These are phyloP conservation scores for Melanostoma scalare DNA, from an alignment of 2,888 invertebrate species.

Conservation along the genomic window DNA sequence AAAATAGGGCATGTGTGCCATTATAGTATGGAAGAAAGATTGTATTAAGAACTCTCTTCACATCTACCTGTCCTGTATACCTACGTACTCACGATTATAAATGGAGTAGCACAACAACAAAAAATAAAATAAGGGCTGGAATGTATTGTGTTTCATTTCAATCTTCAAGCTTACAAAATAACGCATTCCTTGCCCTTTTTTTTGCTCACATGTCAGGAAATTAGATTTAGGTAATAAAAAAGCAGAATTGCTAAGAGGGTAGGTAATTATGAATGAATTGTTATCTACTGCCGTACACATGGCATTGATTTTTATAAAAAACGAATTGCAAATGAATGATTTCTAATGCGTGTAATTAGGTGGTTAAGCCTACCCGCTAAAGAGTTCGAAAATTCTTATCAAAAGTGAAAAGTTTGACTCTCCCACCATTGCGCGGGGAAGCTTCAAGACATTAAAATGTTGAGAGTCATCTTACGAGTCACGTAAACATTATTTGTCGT, in stretches of 20 bases:
- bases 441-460: no score
- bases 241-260: slow-evolving; percentile 28
- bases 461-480: no score
- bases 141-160: slow-evolving; percentile 44
- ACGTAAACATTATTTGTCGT: no score
- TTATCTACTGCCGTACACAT: slow-evolving; percentile 5
- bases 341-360: no score
- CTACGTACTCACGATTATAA: slow-evolving; percentile 36
- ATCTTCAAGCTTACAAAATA: slow-evolving; percentile 30
- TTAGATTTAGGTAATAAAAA: slow-evolving; percentile 52
- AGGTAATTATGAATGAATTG: not conserved
- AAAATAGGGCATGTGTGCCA: slow-evolving; percentile 46
- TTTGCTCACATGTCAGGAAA: slow-evolving; percentile 47
- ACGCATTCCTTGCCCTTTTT: slow-evolving; percentile 50
- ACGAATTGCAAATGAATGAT: no score
- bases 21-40: slow-evolving; percentile 45
- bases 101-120: slow-evolving; percentile 57
- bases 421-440: no score
- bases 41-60: slow-evolving; percentile 55
- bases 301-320: slow-evolving; percentile 14
- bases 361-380: no score
- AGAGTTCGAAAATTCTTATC: no score
- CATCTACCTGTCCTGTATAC: not conserved
- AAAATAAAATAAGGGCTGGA: slow-evolving; percentile 41
- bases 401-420: no score